phyloP scores from a whole-genome alignment of 1,140 invertebrate genomes.

The Eubasilissa regina region DNA sequence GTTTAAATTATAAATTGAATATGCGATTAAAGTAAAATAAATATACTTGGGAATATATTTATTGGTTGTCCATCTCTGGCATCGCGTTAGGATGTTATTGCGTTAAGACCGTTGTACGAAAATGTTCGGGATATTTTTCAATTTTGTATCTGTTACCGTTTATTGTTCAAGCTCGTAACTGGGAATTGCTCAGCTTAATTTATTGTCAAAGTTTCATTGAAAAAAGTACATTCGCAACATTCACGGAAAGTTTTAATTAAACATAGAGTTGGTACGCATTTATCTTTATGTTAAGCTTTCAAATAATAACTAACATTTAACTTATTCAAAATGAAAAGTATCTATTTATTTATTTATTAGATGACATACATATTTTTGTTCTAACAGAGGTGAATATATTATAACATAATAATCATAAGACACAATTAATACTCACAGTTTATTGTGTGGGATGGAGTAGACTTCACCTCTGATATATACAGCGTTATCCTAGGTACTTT shows the following conservation, averaged over 20 bases:
- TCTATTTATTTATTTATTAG: too few relatives aligned
- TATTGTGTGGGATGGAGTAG: too few relatives aligned
- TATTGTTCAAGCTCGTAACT: constrained; percentile 26
- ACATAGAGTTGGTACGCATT: background rate
- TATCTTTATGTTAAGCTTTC: background rate
- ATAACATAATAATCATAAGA: too few relatives aligned
- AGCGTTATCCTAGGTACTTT: too few relatives aligned
- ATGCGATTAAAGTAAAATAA: too few relatives aligned
- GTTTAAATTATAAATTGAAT: too few relatives aligned
- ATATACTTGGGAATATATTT: too few relatives aligned
- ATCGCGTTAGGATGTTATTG: background rate
- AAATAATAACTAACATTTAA: background rate
- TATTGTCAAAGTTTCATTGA: constrained; percentile 42
- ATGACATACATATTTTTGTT: too few relatives aligned
- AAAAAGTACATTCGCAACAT: constrained; percentile 21
- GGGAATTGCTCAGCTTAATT: constrained; percentile 33
- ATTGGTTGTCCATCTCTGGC: background rate
- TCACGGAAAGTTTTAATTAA: constrained; percentile 41
- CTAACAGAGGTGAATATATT: too few relatives aligned
- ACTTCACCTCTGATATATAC: too few relatives aligned
- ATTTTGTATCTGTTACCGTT: constrained; percentile 38
- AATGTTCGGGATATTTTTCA: constrained; percentile 30
- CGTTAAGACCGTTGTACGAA: constrained; percentile 19
- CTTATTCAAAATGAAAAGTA: too few relatives aligned
- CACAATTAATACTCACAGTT: too few relatives aligned